Conservation (phyloP, 2,797 vertebrate species). For the Leptatherina wallacei region DNA sequence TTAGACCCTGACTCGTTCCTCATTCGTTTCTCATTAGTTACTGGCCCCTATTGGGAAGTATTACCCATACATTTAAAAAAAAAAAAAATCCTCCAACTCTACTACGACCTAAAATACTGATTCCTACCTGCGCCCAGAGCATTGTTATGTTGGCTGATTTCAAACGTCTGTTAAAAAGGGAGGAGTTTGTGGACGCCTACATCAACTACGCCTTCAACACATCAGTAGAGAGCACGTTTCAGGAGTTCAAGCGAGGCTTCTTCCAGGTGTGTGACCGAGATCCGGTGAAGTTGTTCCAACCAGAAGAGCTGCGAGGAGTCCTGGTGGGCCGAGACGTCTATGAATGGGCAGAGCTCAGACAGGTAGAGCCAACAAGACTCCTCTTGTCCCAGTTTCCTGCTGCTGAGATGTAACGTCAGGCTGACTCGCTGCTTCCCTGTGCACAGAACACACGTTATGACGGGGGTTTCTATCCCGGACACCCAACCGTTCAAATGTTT, state of each 20-base stretch:
- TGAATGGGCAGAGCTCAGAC: constrained; percentile 89
- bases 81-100: too few relatives aligned
- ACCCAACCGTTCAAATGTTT: constrained; percentile 88
- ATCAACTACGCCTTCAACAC: constrained; percentile 88
- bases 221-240: constrained; percentile 87
- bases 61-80: too few relatives aligned
- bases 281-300: constrained; percentile 88
- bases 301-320: constrained; percentile 89
- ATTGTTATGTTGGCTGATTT: not conserved
- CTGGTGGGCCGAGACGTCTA: constrained; percentile 90
- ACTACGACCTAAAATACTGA: too few relatives aligned
- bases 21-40: too few relatives aligned
- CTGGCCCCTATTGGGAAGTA: too few relatives aligned
- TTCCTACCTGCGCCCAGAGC: too few relatives aligned
- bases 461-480: constrained; percentile 73
- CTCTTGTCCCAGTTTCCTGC: not conserved
- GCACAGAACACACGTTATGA: constrained; percentile 88
- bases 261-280: constrained; percentile 89
- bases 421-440: not conserved
- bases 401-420: not conserved
- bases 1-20: too few relatives aligned
- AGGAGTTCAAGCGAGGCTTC: constrained; percentile 91
- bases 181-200: constrained; percentile 89
- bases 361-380: constrained; percentile 75
- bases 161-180: constrained; percentile 67